Evolutionary conservation across 2,113 vertebrate genomes (phyloP), one percentile per base, ranked within the genome.

Genomic region (Cervus canadensis): DNA sequence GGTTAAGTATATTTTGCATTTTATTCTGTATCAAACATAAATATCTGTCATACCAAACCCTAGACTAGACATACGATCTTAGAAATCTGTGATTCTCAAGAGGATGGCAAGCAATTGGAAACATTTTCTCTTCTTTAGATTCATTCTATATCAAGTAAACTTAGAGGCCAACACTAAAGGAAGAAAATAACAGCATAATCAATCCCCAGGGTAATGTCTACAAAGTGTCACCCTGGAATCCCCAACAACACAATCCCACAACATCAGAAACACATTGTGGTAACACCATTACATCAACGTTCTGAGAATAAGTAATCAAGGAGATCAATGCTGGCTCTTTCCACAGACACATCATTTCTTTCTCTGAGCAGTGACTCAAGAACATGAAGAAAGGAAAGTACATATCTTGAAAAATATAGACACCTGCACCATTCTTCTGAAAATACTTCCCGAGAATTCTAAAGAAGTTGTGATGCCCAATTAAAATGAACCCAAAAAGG

Each of bases 1-100:
- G 97, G 98, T 98, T 98, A 98, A 97, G 94, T 96, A 45, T 98
- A 97, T 98, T 99, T 98, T 97, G 81, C 98, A 96, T 98, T 98
- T 98, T 98, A 94, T 91, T 98, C 95, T 98, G 89, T 98, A 97
- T 98, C 98, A 98, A 96, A 98, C 89, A 96, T 96, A 98, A 98
- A 97, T 98, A 98, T 97, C 97, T 98, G 97, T 98, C 98, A 98
- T 95, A 97, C 96, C 95, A 99, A 98, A 98, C 94, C 82, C 60
- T 92, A 97, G 28, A 95, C 40, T 76, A 97, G 92, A 95, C 89
- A 92, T 78, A 97, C 98, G 91, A 74, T 21, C 94, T 97, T 93
- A 96, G 78, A 98, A 95, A 96, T 97, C 93, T 76, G 6, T 96
- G 94, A 96, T 96, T 97, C 89, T 97, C 89, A 98, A 40, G 89